A percentile compares a stretch with the other conserved stretches of the same genome.
Evolutionary conservation across 2,113 vertebrate genomes (phyloP).

Genomic region (Podiceps cristatus): DNA sequence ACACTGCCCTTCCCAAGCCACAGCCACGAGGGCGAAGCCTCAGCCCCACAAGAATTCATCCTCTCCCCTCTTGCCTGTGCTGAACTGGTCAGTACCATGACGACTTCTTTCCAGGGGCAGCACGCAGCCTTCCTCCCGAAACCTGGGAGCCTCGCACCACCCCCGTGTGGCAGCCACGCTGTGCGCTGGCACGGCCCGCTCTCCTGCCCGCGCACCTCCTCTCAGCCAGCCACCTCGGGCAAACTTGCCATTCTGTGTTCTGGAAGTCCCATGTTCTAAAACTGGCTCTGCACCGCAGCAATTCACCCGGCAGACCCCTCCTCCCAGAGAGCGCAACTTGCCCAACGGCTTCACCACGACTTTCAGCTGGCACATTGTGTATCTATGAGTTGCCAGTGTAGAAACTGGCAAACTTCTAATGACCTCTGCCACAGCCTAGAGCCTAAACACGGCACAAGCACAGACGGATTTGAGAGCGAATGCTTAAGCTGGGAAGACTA

Average conservation of each 20-base stretch:
- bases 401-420: background rate
- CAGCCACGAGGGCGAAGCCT: background rate
- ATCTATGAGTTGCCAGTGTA: background rate
- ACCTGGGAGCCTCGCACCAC: background rate
- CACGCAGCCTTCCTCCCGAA: background rate
- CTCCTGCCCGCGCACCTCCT: background rate
- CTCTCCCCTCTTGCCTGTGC: background rate
- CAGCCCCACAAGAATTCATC: background rate
- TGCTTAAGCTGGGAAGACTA: background rate
- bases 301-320: background rate
- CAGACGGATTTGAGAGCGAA: background rate
- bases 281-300: background rate
- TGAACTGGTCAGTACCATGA: background rate
- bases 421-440: background rate
- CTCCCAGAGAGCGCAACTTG: too few relatives aligned
- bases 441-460: background rate
- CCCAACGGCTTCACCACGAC: background rate
- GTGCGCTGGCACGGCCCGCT: background rate
- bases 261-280: background rate
- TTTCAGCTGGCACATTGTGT: fast-evolving
- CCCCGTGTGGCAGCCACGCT: background rate
- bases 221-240: background rate
- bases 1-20: background rate
- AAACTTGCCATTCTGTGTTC: background rate
- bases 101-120: background rate